Conservation (phyloP, 2,797 vertebrate genomes). For the Hydrolagus colliei region DNA sequence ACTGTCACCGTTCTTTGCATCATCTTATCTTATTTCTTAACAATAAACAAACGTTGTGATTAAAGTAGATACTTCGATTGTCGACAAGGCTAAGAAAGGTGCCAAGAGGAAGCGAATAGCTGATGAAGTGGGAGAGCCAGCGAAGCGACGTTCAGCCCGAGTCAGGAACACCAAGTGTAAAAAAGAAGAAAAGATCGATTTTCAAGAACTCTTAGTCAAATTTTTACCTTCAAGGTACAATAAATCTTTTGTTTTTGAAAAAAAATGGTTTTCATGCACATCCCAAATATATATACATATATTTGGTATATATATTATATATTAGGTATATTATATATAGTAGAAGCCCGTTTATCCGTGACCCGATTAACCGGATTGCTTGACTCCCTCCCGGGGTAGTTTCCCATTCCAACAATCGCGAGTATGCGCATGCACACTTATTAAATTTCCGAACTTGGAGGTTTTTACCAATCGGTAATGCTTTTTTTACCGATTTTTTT, state of each 20-base stretch:
- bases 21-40: background rate
- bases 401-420: too few relatives aligned
- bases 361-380: too few relatives aligned
- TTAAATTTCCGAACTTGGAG: background rate
- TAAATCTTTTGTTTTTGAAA: background rate
- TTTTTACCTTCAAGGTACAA: conserved; percentile 88
- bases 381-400: too few relatives aligned
- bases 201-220: conserved; percentile 88
- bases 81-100: conserved; percentile 82
- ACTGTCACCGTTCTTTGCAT: background rate
- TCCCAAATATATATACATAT: background rate
- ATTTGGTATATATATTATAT: too few relatives aligned
- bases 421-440: too few relatives aligned
- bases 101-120: conserved; percentile 77
- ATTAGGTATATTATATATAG: background rate
- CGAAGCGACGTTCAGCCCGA: conserved; percentile 88
- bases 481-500: too few relatives aligned
- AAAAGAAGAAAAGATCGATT: conserved; percentile 95
- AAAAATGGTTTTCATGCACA: background rate
- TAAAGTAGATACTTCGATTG: conserved; percentile 64
- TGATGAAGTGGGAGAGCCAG: conserved; percentile 85
- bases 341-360: too few relatives aligned
- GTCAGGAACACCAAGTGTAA: conserved; percentile 96
- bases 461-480: too few relatives aligned
- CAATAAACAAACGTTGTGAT: conserved; percentile 15